These are phyloP conservation scores for Diprion similis DNA, from an alignment of 1,140 invertebrate species.

Conservation along the genomic window DNA sequence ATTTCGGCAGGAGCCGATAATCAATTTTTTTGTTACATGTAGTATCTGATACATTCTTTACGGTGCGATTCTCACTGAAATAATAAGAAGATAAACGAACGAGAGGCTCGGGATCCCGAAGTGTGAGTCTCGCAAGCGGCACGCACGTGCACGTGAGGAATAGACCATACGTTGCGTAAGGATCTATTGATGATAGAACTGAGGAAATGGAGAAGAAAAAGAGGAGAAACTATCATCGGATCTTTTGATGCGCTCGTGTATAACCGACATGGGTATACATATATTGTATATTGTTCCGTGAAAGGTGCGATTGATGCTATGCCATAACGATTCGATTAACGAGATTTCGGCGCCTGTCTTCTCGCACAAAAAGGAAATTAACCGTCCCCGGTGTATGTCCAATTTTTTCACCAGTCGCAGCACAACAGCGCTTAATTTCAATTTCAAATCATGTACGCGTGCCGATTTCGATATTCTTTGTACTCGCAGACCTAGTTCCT, in stretches of 20 bases:
- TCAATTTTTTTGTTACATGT: not conserved
- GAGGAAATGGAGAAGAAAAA: not conserved
- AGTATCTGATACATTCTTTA: not conserved
- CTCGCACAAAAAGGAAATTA: not conserved
- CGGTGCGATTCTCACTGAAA: not conserved
- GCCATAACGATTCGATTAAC: not conserved
- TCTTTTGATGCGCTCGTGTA: not conserved
- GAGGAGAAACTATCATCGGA: not conserved
- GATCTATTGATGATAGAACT: not conserved
- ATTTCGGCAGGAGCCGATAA: not conserved
- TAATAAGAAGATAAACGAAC: not conserved
- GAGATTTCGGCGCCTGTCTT: not conserved
- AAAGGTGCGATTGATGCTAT: not conserved
- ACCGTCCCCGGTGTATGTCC: too few relatives aligned
- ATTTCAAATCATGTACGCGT: constrained; percentile 7
- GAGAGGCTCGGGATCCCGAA: not conserved
- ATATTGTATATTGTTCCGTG: not conserved
- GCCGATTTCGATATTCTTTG: not conserved
- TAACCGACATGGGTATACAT: too few relatives aligned
- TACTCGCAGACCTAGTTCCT: not conserved
- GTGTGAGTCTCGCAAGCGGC: not conserved
- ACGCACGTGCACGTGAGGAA: constrained; percentile 1
- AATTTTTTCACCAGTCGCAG: not conserved
- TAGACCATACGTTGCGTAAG: not conserved
- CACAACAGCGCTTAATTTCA: not conserved